phyloP scores from a whole-genome alignment of 1,140 invertebrate species.

The Gyrodactylus salaris region DNA sequence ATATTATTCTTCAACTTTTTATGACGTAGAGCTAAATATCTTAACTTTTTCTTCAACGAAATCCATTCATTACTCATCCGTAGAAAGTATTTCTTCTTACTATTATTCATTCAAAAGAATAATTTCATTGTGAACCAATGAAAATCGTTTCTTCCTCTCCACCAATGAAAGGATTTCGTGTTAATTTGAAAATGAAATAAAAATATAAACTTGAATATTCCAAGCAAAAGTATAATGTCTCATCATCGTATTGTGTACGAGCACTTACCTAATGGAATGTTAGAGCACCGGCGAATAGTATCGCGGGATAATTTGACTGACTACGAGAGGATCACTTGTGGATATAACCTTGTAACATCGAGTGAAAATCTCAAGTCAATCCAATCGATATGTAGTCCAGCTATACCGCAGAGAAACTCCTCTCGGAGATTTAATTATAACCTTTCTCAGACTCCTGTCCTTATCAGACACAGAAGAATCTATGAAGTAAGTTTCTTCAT shows the following conservation, averaged over 20 bases:
- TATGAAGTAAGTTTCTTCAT: not conserved
- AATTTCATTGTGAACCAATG: too few relatives aligned
- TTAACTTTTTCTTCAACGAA: too few relatives aligned
- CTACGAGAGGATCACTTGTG: not conserved
- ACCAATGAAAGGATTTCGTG: too few relatives aligned
- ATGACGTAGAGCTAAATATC: too few relatives aligned
- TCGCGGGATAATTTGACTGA: not conserved
- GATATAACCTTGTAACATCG: not conserved
- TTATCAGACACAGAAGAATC: not conserved
- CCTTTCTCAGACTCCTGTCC: not conserved
- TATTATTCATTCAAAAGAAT: too few relatives aligned
- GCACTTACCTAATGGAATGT: not conserved
- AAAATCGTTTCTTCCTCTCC: too few relatives aligned
- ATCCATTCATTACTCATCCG: too few relatives aligned
- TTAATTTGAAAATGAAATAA: not conserved
- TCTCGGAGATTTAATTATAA: not conserved
- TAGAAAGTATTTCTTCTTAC: too few relatives aligned
- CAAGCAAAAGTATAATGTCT: not conserved
- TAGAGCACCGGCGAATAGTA: not conserved
- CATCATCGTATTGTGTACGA: not conserved
- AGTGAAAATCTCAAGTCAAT: not conserved
- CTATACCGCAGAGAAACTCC: not conserved
- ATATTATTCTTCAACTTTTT: too few relatives aligned
- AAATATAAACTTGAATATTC: not conserved
- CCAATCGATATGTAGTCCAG: not conserved